Conservation (phyloP, 35 echinoderm and acorn worm genomes). For the Strongylocentrotus purpuratus region DNA sequence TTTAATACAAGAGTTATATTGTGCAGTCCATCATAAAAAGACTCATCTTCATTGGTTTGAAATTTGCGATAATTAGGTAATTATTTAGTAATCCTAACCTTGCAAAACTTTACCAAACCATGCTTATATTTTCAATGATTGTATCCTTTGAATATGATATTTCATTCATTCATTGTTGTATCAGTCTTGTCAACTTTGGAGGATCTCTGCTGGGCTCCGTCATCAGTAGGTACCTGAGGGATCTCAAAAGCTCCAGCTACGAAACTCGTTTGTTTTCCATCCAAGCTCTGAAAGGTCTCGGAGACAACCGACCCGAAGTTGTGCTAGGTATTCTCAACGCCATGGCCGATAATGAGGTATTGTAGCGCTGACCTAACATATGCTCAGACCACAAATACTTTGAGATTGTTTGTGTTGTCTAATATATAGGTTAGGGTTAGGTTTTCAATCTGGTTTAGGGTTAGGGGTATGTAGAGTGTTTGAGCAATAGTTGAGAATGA, state of each 20-base stretch:
- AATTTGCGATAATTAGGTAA: too few relatives aligned
- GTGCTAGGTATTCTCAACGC: constrained; percentile 63
- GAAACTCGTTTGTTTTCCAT: constrained; percentile 61
- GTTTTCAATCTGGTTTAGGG: too few relatives aligned
- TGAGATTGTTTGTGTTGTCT: too few relatives aligned
- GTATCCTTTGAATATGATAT: not conserved
- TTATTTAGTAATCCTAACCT: too few relatives aligned
- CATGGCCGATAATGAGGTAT: constrained; percentile 75
- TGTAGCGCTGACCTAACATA: not conserved
- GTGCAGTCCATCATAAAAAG: too few relatives aligned
- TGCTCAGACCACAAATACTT: not conserved
- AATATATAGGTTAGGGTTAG: too few relatives aligned
- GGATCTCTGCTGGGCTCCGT: not conserved
- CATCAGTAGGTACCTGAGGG: constrained; percentile 9
- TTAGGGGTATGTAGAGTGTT: too few relatives aligned
- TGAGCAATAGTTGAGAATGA: too few relatives aligned
- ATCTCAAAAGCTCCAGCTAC: constrained; percentile 55
- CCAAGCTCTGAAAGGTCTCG: constrained; percentile 53
- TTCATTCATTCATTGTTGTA: not conserved
- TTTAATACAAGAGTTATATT: too few relatives aligned
- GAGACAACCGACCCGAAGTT: constrained; percentile 56
- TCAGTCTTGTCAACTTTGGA: not conserved
- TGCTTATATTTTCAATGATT: too few relatives aligned
- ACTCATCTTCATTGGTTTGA: too few relatives aligned
- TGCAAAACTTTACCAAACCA: too few relatives aligned